Percentiles rank a stretch among this genome's conserved stretches.
phyloP scores from a whole-genome alignment of 2,797 vertebrate genomes.

The Podarcis siculus region DNA sequence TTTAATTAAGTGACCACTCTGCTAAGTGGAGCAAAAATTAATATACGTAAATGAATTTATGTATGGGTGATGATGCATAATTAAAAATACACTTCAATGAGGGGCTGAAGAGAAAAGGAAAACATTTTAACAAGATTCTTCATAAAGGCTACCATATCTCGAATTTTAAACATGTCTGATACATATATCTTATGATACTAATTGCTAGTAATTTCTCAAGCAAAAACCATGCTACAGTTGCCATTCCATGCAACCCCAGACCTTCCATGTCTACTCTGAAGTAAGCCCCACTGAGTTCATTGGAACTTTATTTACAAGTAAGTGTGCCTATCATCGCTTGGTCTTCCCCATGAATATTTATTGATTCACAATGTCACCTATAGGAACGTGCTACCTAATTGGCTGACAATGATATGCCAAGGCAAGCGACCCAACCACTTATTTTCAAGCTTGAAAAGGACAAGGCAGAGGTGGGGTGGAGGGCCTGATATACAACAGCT shows the following conservation, averaged over 20 bases:
- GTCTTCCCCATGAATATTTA: constrained; percentile 5
- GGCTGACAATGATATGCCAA: constrained; percentile 22
- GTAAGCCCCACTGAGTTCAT: not conserved
- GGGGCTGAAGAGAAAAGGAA: constrained; percentile 70
- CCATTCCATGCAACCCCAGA: not conserved
- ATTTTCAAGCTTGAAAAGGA: constrained; percentile 9
- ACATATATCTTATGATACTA: constrained; percentile 25
- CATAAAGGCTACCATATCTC: constrained; percentile 48
- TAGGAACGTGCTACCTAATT: not conserved
- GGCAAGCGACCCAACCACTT: not conserved
- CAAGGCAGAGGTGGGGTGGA: not conserved
- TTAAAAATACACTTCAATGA: constrained; percentile 75
- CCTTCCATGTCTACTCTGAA: not conserved
- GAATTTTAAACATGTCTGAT: constrained; percentile 53
- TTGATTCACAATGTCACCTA: not conserved
- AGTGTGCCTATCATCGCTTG: not conserved
- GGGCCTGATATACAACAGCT: not conserved
- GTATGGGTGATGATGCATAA: constrained; percentile 76
- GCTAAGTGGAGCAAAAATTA: constrained; percentile 82
- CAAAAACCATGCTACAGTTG: constrained; percentile 19
- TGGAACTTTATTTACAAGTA: not conserved
- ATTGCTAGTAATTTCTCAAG: constrained; percentile 32
- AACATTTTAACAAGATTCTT: constrained; percentile 69
- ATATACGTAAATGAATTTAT: constrained; percentile 81
- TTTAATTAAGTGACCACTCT: constrained; percentile 84